A percentile compares a stretch with the other conserved stretches of the same genome.
Evolutionary conservation across 1,140 invertebrate species (phyloP).

Genomic region (Aricia agestis): DNA sequence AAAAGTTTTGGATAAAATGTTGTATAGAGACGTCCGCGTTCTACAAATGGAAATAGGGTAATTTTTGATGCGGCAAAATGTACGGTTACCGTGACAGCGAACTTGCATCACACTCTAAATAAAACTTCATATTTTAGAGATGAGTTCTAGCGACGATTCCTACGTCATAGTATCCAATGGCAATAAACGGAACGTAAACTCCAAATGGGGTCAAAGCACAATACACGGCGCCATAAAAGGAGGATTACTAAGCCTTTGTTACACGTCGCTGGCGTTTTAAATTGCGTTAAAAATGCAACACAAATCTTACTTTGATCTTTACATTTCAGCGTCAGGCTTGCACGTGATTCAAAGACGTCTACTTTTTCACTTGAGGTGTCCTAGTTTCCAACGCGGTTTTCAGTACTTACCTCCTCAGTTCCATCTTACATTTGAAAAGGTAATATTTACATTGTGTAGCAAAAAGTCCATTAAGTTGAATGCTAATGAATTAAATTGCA

Average conservation of each 20-base stretch:
- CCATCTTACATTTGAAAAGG: background rate
- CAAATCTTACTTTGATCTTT: conserved; percentile 9
- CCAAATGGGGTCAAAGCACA: background rate
- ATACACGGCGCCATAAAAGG: background rate
- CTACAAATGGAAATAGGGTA: too few species aligned
- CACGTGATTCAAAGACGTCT: background rate
- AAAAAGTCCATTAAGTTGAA: background rate
- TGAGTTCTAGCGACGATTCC: background rate
- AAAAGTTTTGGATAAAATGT: too few species aligned
- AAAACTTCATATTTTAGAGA: background rate
- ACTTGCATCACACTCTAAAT: too few species aligned
- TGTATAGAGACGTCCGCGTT: too few species aligned
- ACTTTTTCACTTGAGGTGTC: background rate
- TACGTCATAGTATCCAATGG: background rate
- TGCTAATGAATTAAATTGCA: background rate
- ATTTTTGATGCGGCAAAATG: too few species aligned
- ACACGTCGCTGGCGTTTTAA: background rate
- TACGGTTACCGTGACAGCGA: too few species aligned
- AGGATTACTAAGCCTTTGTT: conserved; percentile 2
- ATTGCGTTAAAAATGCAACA: conserved; percentile 10
- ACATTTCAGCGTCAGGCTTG: background rate
- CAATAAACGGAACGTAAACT: too few species aligned
- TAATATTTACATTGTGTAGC: background rate
- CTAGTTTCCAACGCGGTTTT: background rate
- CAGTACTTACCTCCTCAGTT: background rate